A percentile compares a stretch with the other conserved stretches of the same genome.
Evolutionary conservation across 2,797 vertebrate genomes (phyloP).

Genomic region (Prionace glauca): DNA sequence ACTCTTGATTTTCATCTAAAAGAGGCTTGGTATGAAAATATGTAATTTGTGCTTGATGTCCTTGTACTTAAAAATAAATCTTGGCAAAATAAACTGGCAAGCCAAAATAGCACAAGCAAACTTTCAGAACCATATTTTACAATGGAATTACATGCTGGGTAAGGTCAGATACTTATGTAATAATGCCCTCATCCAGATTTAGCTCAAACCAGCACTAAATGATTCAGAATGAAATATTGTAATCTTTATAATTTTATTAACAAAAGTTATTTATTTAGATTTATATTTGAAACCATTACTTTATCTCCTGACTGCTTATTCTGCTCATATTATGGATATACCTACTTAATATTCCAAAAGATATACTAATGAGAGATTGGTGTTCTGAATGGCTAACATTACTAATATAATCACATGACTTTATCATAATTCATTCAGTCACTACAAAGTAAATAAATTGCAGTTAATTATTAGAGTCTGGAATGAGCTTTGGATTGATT

Average conservation of each 20-base stretch:
- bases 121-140: background rate
- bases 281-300: conserved; percentile 27
- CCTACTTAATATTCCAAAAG: conserved; percentile 26
- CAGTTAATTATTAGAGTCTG: conserved; percentile 88
- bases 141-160: background rate
- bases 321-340: background rate
- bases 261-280: background rate
- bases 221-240: background rate
- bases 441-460: conserved; percentile 99
- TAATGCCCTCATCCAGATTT: background rate
- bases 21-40: background rate
- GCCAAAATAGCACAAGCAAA: background rate
- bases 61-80: background rate
- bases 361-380: conserved; percentile 10
- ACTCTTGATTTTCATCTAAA: background rate
- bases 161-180: background rate
- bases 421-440: conserved; percentile 97
- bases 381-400: conserved; percentile 86
- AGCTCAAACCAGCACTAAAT: background rate
- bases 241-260: conserved; percentile 17
- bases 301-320: background rate
- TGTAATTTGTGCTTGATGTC: background rate
- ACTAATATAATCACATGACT: conserved; percentile 96
- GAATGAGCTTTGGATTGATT: conserved; percentile 87
- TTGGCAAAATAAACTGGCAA: background rate